Conservation (phyloP, 2,888 invertebrate genomes). For the Oxystoma pomonae region DNA sequence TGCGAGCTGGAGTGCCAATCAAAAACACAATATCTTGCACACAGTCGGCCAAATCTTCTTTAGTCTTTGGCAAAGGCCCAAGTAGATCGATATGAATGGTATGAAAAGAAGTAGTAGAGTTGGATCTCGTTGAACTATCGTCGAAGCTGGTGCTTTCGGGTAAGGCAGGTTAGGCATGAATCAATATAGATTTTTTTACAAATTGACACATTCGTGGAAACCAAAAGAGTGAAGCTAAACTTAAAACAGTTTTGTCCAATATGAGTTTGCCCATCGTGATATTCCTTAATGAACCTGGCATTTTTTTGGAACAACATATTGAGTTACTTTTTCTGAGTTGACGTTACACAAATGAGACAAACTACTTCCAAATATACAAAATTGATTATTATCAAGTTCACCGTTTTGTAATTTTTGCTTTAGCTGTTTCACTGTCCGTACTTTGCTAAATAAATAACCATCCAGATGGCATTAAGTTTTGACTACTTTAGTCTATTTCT, state of each 20-base stretch:
- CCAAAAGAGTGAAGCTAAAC: background rate
- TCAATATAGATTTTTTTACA: too few species aligned
- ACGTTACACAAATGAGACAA: background rate
- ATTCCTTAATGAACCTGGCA: background rate
- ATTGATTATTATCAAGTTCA: background rate
- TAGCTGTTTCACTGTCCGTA: constrained; percentile 21
- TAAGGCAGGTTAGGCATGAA: too few species aligned
- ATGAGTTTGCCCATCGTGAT: constrained; percentile 1
- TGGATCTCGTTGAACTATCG: background rate
- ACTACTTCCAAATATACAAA: background rate
- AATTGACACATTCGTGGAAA: too few species aligned
- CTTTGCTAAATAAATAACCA: background rate
- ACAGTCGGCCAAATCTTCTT: background rate
- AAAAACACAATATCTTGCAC: too few species aligned
- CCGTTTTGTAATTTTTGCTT: constrained; percentile 14
- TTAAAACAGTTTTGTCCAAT: too few species aligned
- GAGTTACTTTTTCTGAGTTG: background rate
- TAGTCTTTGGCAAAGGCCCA: background rate
- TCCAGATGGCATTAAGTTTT: background rate
- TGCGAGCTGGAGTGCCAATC: too few species aligned
- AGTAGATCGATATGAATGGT: too few species aligned
- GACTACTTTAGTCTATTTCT: background rate
- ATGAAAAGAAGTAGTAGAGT: too few species aligned
- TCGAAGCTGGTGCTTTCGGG: background rate
- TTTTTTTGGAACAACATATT: background rate